phyloP scores from a whole-genome alignment of 2,888 invertebrate species.

The Torymus aiolomorphi region DNA sequence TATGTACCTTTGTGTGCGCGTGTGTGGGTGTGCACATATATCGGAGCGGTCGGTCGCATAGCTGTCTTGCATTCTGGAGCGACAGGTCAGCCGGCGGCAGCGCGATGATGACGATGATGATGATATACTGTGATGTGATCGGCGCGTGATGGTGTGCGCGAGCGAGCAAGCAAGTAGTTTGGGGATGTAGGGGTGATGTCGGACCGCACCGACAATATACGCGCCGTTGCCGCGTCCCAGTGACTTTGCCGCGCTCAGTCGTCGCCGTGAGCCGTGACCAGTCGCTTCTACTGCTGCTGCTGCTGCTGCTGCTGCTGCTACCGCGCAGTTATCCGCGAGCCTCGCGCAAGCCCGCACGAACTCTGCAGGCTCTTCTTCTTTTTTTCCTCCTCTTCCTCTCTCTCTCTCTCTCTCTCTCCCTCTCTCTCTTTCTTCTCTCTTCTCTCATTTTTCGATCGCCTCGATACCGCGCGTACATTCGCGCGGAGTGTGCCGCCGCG shows the following conservation, averaged over 20 bases:
- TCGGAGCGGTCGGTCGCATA: too few species aligned
- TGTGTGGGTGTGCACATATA: too few species aligned
- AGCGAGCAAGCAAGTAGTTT: neutral
- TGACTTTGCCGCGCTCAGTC: too few species aligned
- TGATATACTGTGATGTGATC: conserved; percentile 43
- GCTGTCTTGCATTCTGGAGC: conserved; percentile 42
- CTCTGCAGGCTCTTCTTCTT: neutral
- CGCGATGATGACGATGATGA: conserved; percentile 28
- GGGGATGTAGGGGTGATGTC: conserved; percentile 2
- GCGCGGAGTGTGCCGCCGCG: too few species aligned
- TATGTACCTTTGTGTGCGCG: too few species aligned
- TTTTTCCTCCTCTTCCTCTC: neutral
- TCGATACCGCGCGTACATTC: too few species aligned
- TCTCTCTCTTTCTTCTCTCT: neutral
- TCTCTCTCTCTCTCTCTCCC: neutral
- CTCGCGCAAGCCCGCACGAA: conserved; percentile 38
- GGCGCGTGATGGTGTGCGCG: neutral
- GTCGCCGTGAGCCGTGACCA: too few species aligned
- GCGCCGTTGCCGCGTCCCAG: too few species aligned
- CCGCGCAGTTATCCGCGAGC: conserved; percentile 44
- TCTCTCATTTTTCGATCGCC: neutral
- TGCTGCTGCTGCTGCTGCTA: too few species aligned
- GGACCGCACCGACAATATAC: conserved; percentile 3
- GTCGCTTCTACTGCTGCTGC: too few species aligned
- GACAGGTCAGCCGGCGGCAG: neutral